Percentiles rank a stretch among this genome's conserved stretches.
Conservation (phyloP, 1,140 invertebrate genomes). For the Lepidurus packardi region DNA sequence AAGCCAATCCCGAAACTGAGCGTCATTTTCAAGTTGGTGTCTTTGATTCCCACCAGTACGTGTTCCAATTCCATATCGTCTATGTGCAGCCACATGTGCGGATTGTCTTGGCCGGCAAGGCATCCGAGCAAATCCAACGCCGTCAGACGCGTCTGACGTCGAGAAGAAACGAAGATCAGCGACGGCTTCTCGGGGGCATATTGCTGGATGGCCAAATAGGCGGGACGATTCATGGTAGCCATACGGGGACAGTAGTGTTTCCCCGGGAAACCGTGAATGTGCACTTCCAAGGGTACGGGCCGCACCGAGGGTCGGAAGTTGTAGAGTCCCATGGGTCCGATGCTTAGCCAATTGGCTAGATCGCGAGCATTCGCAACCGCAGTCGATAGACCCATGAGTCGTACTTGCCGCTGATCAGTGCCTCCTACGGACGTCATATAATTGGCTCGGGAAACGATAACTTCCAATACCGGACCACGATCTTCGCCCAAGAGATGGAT, state of each 20-base stretch:
- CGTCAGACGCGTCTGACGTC: conserved; percentile 92
- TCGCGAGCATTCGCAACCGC: conserved; percentile 96
- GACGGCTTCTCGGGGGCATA: conserved; percentile 86
- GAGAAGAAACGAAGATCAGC: conserved; percentile 95
- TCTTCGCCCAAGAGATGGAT: conserved; percentile 94
- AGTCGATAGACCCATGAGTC: conserved; percentile 93
- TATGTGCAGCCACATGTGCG: conserved; percentile 93
- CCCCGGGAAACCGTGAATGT: conserved; percentile 86
- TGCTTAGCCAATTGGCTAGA: conserved; percentile 92
- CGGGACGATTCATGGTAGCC: conserved; percentile 99
- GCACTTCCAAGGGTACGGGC: conserved; percentile 94
- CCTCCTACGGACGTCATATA: conserved; percentile 78
- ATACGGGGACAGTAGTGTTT: conserved; percentile 99
- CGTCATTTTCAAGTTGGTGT: conserved; percentile 87
- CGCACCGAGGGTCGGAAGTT: conserved; percentile 97
- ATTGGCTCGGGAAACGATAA: conserved; percentile 70
- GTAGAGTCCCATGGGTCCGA: conserved; percentile 79
- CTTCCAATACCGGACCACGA: conserved; percentile 74
- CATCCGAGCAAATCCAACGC: conserved; percentile 93
- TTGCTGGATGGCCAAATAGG: conserved; percentile 67
- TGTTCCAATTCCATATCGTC: conserved; percentile 74
- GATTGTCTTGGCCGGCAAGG: conserved; percentile 81
- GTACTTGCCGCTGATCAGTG: conserved; percentile 50
- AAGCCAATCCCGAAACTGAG: conserved; percentile 96
- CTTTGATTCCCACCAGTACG: conserved; percentile 69